Percentiles rank a stretch among this genome's conserved stretches.
phyloP scores from a whole-genome alignment of 1,140 invertebrate genomes.

The Lucilia sericata region DNA sequence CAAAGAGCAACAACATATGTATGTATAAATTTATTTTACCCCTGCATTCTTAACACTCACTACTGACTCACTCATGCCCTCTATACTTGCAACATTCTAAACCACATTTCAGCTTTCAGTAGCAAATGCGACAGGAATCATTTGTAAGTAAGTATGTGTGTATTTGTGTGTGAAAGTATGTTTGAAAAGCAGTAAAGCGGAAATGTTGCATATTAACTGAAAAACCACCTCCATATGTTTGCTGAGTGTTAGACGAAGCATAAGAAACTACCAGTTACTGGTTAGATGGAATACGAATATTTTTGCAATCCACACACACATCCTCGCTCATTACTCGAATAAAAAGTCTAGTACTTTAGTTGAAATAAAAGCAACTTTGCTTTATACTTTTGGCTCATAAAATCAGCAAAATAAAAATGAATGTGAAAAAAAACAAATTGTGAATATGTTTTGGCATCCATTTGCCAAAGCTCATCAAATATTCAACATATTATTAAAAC shows the following conservation, averaged over 20 bases:
- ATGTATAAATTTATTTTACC: neutral
- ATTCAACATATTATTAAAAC: constrained; percentile 19
- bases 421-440: neutral
- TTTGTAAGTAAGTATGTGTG: neutral
- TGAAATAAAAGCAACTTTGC: neutral
- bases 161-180: neutral
- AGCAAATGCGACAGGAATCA: neutral
- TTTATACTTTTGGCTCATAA: constrained; percentile 3
- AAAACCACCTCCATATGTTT: constrained; percentile 23
- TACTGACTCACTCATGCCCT: neutral
- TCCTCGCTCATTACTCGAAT: neutral
- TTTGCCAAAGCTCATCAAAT: constrained; percentile 29
- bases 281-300: neutral
- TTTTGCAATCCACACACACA: neutral
- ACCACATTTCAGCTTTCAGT: neutral
- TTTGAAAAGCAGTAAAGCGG: constrained; percentile 4
- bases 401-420: neutral
- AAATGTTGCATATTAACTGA: constrained; percentile 34
- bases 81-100: neutral
- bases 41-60: neutral
- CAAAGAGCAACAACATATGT: neutral
- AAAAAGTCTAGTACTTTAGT: neutral
- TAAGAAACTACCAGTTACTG: neutral
- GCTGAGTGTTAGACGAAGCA: constrained; percentile 10
- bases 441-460: constrained; percentile 26